Evolutionary conservation across 2,797 vertebrate genomes (phyloP), one percentile per base, ranked within the genome.

Genomic region (Gambelia wislizenii): DNA sequence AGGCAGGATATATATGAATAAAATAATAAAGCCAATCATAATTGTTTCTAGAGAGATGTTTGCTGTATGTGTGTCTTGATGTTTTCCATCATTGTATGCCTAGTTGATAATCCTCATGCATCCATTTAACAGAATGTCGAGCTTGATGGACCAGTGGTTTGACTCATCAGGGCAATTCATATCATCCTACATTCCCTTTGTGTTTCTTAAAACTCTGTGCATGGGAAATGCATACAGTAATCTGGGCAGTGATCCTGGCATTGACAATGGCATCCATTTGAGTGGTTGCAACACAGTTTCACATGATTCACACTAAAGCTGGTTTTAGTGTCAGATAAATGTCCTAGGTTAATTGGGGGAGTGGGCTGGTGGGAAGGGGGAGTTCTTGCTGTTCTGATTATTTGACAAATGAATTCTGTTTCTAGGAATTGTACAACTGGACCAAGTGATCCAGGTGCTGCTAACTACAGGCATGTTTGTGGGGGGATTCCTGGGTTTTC

Each of bases 401-500:
- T 20, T 81, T 75, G n/a, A 67, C 61, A 69, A 84, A 44, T 56
- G 30, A 20, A 36, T 82, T 83, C 59, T 89, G 20, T 89, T 88
- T 33, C 70, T 87, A 99, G 99, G 98, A 94, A 96, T 98, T 87
- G 90, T 96, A 70, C 98, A 98, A 92, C 91, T 99, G 14, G 98
- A 99, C 96, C 98, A 99, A 93, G 95, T 99, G 85, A 96, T 99
- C 44, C 97, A 97, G 94, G 98, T 99, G 64, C 98, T 99, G 89
- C 96, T 99, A 90, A 99, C 98, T 86, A 99, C 98, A 12, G 97
- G 98, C 90, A 99, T 99, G 99, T 99, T 99, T 95, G 98, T 99
- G 0, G 98, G 99, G 27, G 99, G 99, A 76, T 97, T 98, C 95
- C 97, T 99, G 87, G 99, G 98, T 44, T 99, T 99, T 90, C 7